phyloP scores from a whole-genome alignment of 2,888 invertebrate species.

The Anagyrus pseudococci region DNA sequence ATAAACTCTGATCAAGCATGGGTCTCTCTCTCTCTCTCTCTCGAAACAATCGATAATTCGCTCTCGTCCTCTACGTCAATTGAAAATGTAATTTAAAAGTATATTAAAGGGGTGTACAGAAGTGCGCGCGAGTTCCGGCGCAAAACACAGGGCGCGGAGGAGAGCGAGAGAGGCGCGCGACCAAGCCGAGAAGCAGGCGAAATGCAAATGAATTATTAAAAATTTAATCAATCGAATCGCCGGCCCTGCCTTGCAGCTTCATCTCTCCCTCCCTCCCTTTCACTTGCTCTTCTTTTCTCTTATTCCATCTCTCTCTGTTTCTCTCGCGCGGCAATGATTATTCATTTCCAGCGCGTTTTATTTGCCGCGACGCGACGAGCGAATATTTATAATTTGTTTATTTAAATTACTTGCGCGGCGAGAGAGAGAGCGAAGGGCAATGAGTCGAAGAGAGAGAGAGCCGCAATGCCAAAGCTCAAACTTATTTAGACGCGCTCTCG shows the following conservation, averaged over 20 bases:
- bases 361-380: constrained; percentile 52
- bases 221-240: constrained; percentile 62
- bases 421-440: constrained; percentile 36
- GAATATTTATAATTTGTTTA: constrained; percentile 62
- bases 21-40: constrained; percentile 1
- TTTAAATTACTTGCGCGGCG: constrained; percentile 54
- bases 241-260: constrained; percentile 52
- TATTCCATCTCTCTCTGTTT: not conserved
- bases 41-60: constrained; percentile 55
- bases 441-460: too few relatives aligned
- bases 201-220: constrained; percentile 62
- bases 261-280: not conserved
- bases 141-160: constrained; percentile 24
- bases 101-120: constrained; percentile 53
- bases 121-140: constrained; percentile 26
- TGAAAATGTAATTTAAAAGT: constrained; percentile 61
- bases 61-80: constrained; percentile 55
- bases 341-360: constrained; percentile 60
- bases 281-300: not conserved
- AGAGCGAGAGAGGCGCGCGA: not conserved
- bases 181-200: constrained; percentile 44
- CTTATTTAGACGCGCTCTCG: constrained; percentile 42
- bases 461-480: too few relatives aligned
- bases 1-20: constrained; percentile 36
- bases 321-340: constrained; percentile 57